Evolutionary conservation across 2,797 vertebrate genomes (phyloP).

Genomic region (Lutjanus argentimaculatus): DNA sequence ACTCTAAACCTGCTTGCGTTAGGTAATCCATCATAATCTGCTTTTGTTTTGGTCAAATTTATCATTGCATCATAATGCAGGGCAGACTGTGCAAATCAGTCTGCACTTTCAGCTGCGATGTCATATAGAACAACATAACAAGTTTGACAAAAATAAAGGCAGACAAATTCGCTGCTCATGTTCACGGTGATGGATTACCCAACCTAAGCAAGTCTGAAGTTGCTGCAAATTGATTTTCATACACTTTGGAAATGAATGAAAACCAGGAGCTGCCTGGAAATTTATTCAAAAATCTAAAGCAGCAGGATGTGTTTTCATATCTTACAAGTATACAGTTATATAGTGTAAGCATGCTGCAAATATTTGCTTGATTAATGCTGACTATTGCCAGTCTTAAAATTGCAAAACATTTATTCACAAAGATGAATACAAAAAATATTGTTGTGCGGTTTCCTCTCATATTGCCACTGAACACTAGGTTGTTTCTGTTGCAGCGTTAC

Average conservation of each 20-base stretch:
- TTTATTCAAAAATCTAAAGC: constrained; percentile 5
- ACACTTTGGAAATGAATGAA: constrained; percentile 20
- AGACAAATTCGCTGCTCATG: constrained; percentile 7
- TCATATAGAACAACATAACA: not conserved
- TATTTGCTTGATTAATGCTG: no score
- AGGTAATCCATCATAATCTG: constrained; percentile 54
- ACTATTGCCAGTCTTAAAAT: no score
- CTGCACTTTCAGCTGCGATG: not conserved
- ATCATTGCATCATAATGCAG: constrained; percentile 24
- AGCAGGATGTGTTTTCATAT: constrained; percentile 4
- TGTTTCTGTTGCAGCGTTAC: no score
- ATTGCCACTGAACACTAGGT: no score
- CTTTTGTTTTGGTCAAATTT: constrained; percentile 43
- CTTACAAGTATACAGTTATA: not conserved
- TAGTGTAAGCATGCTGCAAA: not conserved
- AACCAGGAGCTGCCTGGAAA: constrained; percentile 14
- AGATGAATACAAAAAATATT: no score
- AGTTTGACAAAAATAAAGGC: constrained; percentile 31
- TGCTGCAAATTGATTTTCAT: constrained; percentile 31
- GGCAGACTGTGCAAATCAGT: constrained; percentile 29
- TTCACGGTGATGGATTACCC: constrained; percentile 36
- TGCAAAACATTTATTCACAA: no score
- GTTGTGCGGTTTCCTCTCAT: no score
- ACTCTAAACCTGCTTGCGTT: constrained; percentile 28
- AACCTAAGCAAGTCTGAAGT: constrained; percentile 10